A percentile compares a stretch with the other conserved stretches of the same genome.
Evolutionary conservation across 64 coral and sea anemone species (phyloP).

Genomic region (Dendronephthya gigantea): DNA sequence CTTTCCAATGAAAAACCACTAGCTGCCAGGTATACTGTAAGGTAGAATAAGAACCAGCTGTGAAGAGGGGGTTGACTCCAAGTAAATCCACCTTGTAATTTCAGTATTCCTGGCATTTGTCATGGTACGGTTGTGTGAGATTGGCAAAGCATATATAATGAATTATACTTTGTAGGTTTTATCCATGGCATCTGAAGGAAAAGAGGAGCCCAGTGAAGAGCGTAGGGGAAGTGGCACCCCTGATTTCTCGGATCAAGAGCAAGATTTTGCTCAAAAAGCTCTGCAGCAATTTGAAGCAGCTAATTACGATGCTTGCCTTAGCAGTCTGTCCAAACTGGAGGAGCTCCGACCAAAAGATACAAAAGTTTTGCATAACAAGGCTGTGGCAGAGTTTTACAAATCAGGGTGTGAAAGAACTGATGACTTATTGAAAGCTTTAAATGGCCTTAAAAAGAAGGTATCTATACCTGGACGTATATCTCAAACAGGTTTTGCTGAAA

Average conservation of each 20-base stretch:
- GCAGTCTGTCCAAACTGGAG: slow-evolving; percentile 50
- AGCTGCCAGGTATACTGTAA: no score
- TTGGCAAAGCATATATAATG: not conserved
- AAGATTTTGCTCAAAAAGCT: slow-evolving; percentile 75
- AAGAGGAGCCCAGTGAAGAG: not conserved
- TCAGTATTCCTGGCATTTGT: no score
- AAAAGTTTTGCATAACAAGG: slow-evolving; percentile 78
- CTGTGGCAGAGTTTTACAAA: slow-evolving; percentile 63
- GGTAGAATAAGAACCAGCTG: no score
- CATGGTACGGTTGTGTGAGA: no score
- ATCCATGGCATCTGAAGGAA: not conserved
- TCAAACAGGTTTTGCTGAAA: no score
- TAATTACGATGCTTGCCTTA: slow-evolving; percentile 63
- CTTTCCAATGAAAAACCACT: no score
- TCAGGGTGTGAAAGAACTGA: slow-evolving; percentile 64
- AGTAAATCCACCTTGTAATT: no score
- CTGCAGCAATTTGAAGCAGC: slow-evolving; percentile 79
- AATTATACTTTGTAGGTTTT: not conserved
- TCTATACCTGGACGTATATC: not conserved
- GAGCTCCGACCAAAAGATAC: slow-evolving; percentile 72
- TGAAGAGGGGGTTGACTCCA: no score
- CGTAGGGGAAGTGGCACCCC: not conserved
- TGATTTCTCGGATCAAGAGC: slow-evolving; percentile 66
- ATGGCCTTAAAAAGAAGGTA: slow-evolving; percentile 71
- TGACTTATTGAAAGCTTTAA: slow-evolving; percentile 57